These are phyloP conservation scores for Neelides folsomi DNA, from an alignment of 2,888 invertebrate genomes.

Conservation along the genomic window DNA sequence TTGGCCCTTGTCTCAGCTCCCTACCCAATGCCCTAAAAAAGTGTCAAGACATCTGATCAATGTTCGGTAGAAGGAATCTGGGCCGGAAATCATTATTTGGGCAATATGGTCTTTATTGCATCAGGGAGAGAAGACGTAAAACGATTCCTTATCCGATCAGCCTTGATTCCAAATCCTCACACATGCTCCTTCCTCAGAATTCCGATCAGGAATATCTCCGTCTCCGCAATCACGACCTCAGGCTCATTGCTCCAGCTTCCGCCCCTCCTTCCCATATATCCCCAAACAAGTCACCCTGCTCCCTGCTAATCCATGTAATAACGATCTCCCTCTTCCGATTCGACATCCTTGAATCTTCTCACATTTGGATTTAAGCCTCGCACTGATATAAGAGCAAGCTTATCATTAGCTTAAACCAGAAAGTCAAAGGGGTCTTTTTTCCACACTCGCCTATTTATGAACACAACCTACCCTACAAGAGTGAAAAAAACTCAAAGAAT, in stretches of 20 bases:
- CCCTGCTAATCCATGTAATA: not conserved
- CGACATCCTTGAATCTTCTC: not conserved
- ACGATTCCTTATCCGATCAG: constrained; percentile 23
- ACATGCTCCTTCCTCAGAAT: not conserved
- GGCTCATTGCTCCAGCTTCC: constrained; percentile 1
- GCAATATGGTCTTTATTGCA: constrained; percentile 34
- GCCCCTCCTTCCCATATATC: not conserved
- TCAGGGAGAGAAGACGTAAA: constrained; percentile 18
- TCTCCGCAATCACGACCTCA: not conserved
- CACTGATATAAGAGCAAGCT: not conserved
- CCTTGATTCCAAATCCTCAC: constrained; percentile 16
- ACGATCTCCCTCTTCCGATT: not conserved
- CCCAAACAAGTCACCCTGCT: not conserved
- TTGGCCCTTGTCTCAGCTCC: not conserved
- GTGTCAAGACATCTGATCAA: constrained; percentile 34
- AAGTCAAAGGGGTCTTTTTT: constrained; percentile 3
- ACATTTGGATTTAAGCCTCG: not conserved
- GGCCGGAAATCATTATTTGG: constrained; percentile 35
- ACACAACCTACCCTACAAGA: constrained; percentile 20
- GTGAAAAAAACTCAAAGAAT: not conserved
- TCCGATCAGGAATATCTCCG: not conserved
- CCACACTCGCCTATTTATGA: constrained; percentile 14
- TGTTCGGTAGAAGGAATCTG: constrained; percentile 29
- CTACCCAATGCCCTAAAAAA: constrained; percentile 18
- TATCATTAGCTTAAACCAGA: not conserved